Evolutionary conservation across 2,113 vertebrate genomes (phyloP).

Genomic region (Dendrocopos noguchii): DNA sequence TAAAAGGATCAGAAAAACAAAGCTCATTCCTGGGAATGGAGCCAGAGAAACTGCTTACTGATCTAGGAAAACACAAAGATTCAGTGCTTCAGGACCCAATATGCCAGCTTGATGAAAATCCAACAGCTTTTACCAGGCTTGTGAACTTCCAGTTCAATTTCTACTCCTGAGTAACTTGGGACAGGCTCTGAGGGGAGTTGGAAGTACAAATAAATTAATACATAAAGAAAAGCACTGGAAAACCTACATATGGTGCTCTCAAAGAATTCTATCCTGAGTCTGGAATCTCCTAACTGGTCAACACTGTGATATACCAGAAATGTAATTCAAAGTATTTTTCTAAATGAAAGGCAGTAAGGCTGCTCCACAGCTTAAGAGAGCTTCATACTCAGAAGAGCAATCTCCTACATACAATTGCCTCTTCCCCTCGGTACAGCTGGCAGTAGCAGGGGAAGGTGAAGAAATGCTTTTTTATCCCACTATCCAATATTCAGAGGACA

Average conservation of each 20-base stretch:
- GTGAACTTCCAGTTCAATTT: neutral
- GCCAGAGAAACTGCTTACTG: neutral
- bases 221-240: neutral
- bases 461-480: neutral
- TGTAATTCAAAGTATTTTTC: neutral
- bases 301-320: neutral
- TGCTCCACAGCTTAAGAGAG: neutral
- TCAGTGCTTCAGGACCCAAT: neutral
- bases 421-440: neutral
- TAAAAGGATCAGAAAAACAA: slow-evolving; percentile 7
- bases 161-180: neutral
- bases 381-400: neutral
- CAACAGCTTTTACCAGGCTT: neutral
- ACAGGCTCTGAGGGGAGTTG: neutral
- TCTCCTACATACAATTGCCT: neutral
- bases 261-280: neutral
- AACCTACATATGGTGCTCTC: neutral
- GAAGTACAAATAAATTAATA: neutral
- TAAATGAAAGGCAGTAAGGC: neutral
- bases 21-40: neutral
- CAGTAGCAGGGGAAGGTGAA: neutral
- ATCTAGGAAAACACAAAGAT: neutral
- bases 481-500: neutral
- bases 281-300: neutral
- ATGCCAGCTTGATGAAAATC: neutral